A percentile compares a stretch with the other conserved stretches of the same genome.
Evolutionary conservation across 2,113 vertebrate species (phyloP).

Genomic region (Cranoglanis bouderius): DNA sequence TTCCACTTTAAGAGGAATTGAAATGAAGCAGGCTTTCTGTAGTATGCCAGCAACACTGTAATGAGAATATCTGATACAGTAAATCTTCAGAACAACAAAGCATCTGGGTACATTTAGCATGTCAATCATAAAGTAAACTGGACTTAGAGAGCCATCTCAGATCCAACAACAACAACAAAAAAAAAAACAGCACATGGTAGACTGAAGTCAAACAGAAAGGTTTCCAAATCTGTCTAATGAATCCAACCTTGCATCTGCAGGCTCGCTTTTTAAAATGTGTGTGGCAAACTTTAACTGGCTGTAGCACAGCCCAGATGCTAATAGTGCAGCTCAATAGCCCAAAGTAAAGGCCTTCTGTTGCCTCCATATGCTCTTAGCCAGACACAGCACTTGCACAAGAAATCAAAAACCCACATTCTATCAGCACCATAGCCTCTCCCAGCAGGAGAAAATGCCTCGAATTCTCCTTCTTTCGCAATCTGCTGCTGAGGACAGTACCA

Average conservation of each 20-base stretch:
- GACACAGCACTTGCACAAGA: slow-evolving; percentile 46
- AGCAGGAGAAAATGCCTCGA: slow-evolving; percentile 47
- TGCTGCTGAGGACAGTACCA: slow-evolving; percentile 48
- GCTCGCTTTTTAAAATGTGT: slow-evolving; percentile 16
- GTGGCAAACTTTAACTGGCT: slow-evolving; percentile 38
- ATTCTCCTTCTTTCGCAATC: slow-evolving; percentile 44
- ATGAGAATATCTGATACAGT: background rate
- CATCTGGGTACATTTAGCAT: background rate
- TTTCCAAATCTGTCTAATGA: slow-evolving; percentile 14
- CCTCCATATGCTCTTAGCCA: slow-evolving; percentile 52
- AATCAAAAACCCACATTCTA: slow-evolving; percentile 52
- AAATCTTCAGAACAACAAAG: background rate
- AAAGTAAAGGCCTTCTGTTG: slow-evolving; percentile 59
- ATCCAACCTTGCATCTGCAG: slow-evolving; percentile 25
- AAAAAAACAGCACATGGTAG: background rate
- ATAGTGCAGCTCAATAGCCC: slow-evolving; percentile 59
- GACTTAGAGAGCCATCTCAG: background rate
- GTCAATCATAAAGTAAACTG: background rate
- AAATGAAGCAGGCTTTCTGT: slow-evolving; percentile 20
- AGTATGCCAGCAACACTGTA: background rate
- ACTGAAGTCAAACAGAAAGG: background rate
- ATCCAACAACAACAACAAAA: background rate
- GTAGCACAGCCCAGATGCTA: slow-evolving; percentile 53
- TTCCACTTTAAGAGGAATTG: background rate
- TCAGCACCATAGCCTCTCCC: slow-evolving; percentile 51